phyloP scores from a whole-genome alignment of 2,113 vertebrate species.

The Triplophysa rosa region DNA sequence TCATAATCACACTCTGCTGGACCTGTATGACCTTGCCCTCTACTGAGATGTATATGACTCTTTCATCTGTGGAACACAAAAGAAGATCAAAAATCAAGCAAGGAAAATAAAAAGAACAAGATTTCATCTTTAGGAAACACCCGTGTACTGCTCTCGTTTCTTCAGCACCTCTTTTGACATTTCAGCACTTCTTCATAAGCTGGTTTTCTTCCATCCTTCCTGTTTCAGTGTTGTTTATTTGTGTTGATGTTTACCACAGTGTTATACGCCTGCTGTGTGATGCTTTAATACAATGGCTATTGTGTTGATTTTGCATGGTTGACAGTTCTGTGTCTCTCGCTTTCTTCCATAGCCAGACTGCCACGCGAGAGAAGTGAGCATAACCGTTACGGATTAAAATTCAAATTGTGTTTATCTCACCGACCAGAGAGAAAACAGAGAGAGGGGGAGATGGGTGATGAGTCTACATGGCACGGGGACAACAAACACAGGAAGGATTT shows the following conservation, averaged over 20 bases:
- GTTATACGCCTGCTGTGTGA: neutral
- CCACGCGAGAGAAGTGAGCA: neutral
- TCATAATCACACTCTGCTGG: neutral
- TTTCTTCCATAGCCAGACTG: neutral
- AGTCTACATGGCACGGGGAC: neutral
- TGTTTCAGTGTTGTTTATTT: slow-evolving; percentile 11
- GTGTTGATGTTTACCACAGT: neutral
- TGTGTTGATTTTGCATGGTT: slow-evolving; percentile 20
- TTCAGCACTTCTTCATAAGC: neutral
- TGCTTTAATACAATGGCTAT: slow-evolving; percentile 11
- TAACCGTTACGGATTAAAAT: slow-evolving; percentile 34
- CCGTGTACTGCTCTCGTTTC: slow-evolving; percentile 43
- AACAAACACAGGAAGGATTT: neutral
- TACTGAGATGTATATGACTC: no score
- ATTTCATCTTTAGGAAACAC: slow-evolving; percentile 67
- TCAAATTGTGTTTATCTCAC: slow-evolving; percentile 35
- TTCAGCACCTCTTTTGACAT: slow-evolving; percentile 23
- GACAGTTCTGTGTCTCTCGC: neutral
- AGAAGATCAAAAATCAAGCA: slow-evolving; percentile 35
- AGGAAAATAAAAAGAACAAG: slow-evolving; percentile 59
- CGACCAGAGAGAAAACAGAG: slow-evolving; percentile 13
- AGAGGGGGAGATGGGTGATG: neutral
- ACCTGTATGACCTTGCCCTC: neutral
- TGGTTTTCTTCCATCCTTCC: neutral
- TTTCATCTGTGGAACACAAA: no score